These are phyloP conservation scores for Miichthys miiuy DNA, from an alignment of 2,797 vertebrate genomes.

Conservation along the genomic window DNA sequence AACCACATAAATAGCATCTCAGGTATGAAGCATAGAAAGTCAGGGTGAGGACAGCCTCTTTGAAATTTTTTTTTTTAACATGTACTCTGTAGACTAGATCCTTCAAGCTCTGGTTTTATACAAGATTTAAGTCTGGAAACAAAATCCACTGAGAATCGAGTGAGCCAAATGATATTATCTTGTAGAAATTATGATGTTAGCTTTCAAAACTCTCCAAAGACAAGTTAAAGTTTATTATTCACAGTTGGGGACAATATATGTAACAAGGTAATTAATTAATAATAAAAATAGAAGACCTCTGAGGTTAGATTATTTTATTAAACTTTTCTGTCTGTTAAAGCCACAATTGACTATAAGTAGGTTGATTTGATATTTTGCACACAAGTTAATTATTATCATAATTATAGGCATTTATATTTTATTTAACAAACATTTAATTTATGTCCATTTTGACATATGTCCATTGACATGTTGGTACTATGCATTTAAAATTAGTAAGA, in stretches of 20 bases:
- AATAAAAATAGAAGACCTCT: neutral
- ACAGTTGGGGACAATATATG: neutral
- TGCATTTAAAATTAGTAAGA: neutral
- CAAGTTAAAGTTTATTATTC: neutral
- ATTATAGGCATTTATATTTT: neutral
- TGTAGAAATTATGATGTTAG: neutral
- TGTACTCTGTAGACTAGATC: neutral
- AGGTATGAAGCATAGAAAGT: conserved; percentile 31
- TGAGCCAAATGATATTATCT: neutral
- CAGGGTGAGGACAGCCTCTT: conserved; percentile 1
- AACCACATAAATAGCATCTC: conserved; percentile 3
- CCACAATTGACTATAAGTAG: neutral
- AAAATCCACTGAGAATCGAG: neutral
- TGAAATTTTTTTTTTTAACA: conserved; percentile 7
- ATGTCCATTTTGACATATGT: too few relatives aligned
- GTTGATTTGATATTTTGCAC: neutral
- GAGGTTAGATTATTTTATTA: neutral
- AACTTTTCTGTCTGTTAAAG: too few relatives aligned
- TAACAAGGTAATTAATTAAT: neutral
- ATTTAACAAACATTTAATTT: too few relatives aligned
- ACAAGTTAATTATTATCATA: neutral
- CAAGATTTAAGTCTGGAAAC: neutral
- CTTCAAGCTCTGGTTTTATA: neutral
- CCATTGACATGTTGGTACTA: neutral
- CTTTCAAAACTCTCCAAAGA: neutral